Evolutionary conservation across 23 tunicate genomes (phyloP).

Genomic region (Trididemnum clinides): DNA sequence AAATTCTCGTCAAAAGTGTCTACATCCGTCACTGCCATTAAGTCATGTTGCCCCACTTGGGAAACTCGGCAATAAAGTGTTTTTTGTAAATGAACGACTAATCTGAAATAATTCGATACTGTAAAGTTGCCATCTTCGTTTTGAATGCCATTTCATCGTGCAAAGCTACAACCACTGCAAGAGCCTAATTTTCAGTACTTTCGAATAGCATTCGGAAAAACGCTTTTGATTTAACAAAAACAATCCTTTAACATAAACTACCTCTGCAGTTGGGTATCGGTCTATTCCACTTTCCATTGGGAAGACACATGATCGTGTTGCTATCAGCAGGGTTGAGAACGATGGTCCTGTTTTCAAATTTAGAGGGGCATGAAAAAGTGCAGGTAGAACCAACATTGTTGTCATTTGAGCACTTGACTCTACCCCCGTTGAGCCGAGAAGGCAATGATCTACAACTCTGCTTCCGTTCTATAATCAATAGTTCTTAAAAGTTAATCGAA

Average conservation of each 20-base stretch:
- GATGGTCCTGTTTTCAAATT: not conserved
- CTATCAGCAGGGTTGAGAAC: not conserved
- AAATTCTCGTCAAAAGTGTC: no score
- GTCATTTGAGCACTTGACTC: not conserved
- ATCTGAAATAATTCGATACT: no score
- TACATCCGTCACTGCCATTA: no score
- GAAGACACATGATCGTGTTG: not conserved
- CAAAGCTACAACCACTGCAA: no score
- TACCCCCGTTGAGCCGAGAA: not conserved
- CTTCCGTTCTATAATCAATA: not conserved
- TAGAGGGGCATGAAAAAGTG: not conserved
- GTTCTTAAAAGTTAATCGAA: no score
- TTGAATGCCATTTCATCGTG: no score
- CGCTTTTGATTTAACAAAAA: not conserved
- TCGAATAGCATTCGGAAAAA: no score
- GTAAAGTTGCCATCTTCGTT: no score
- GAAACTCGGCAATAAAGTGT: no score
- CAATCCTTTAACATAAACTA: not conserved
- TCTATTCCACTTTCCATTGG: not conserved
- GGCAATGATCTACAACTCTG: not conserved
- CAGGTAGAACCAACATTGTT: not conserved
- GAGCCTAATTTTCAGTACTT: no score
- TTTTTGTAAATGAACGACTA: no score
- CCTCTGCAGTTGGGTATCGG: not conserved
- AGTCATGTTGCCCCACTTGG: no score